Evolutionary conservation across 2,888 invertebrate species (phyloP), one percentile per base, ranked within the genome.

Genomic region (Polydesmus complanatus): DNA sequence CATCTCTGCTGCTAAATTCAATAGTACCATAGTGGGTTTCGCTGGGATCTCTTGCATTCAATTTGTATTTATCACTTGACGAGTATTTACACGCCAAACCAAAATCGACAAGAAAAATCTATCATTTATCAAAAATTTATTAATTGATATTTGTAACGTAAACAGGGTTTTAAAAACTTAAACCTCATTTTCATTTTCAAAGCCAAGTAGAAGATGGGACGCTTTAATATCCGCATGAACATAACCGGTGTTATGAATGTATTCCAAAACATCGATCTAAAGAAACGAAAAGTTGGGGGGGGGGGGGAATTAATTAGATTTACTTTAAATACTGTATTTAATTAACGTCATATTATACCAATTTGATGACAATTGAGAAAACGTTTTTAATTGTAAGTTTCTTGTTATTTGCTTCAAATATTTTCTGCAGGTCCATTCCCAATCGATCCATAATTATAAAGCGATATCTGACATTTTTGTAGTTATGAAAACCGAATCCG

Each of bases 151-250:
- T n/a, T 22, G 0, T 19, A 14, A 18, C 8, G 23, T n/a, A 18
- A 2, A 55, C 81, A 69, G 87, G 8, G 37, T 37, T 5, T 8
- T 5, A 14, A 37, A 37, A 37, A 8, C 8, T 85, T n/a, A n/a
- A 66, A 83, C 80, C 66, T 80, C 79, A 0, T 81, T 80, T 25
- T 68, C 69, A 51, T 68, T 78, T 78, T 66, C 65, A 66, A 82
- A 80, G 0, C 90, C 90, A 53, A 92, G 73, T 77, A 96, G 83
- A 59, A 99, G 82, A 76, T 99, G 99, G 53, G 92, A 88, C 60
- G 93, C 95, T 78, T 98, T 98, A 54, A 99, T 87, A 74, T 98
- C 98, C n/a, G 91, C 93, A 77, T 98, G 98, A 56, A 92, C 87
- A 74, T 94, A 97, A 14, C 91, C 91, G 71, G 87, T 83, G 67